phyloP scores from a whole-genome alignment of 2,113 vertebrate species.

The Tauraco erythrolophus region DNA sequence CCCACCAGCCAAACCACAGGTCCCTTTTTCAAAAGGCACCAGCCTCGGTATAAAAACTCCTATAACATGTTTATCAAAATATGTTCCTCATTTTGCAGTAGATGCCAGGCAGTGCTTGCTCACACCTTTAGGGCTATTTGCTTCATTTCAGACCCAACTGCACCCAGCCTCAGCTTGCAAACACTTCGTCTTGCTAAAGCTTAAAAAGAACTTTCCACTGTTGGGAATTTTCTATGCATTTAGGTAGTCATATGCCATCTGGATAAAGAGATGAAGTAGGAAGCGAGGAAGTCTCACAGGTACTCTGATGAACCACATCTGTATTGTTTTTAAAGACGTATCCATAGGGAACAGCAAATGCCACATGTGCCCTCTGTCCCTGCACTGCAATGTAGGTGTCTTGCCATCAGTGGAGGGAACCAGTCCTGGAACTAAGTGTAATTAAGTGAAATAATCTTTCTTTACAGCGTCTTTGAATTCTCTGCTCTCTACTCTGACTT shows the following conservation, averaged over 20 bases:
- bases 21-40: neutral
- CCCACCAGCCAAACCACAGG: neutral
- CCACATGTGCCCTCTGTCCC: neutral
- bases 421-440: neutral
- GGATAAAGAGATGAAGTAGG: neutral
- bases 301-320: neutral
- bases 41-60: fast-evolving
- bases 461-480: neutral
- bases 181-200: neutral
- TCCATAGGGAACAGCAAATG: neutral
- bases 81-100: fast-evolving
- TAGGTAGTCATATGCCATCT: neutral
- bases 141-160: neutral
- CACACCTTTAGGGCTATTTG: neutral
- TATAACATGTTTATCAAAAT: fast-evolving
- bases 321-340: neutral
- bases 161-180: too few species aligned
- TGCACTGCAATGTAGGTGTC: neutral
- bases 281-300: neutral
- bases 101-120: neutral
- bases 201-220: neutral
- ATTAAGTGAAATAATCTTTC: slow-evolving; percentile 50
- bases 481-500: neutral
- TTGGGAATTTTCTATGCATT: neutral
- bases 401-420: neutral